Evolutionary conservation across 2,113 vertebrate genomes (phyloP), one percentile per base, ranked within the genome.

Genomic region (Todiramphus chloris): DNA sequence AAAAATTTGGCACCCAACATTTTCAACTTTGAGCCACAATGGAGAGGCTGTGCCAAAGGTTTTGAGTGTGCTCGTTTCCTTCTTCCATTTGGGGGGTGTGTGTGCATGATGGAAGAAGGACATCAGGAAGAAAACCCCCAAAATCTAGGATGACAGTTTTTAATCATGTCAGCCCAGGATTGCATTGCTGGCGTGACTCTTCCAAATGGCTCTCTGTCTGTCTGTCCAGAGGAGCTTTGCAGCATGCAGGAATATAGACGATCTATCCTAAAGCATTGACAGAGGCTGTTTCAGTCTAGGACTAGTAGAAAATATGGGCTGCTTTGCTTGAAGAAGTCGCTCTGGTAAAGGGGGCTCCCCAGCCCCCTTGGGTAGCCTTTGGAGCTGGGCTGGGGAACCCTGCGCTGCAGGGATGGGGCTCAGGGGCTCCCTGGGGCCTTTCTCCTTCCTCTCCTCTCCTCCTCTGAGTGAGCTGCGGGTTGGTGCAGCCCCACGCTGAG

Each of bases 1-100:
- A 96, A 97, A 97, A 94, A 94, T 72, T 93, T 96, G 96, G 91
- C 95, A 96, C 94, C 89, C 83, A 83, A 96, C 11, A 17, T 91
- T 92, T 89, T 90, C 50, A 76, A 44, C 87, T 90, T 93, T 0
- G 10, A 95, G 94, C 87, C 95, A 96, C 90, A 50, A 58, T 0
- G 12, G 56, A 88, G 72, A 68, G 70, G 37, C 73, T n/a, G 67
- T 84, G 97, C 96, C 94, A 95, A 93, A 92, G 89, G 35, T 60
- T 60, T 94, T 30, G 68, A n/a, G 70, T 37, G 20, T n/a, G 60
- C 70, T 87, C 31, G 2, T 70, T 90, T 91, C 79, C 67, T 64
- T 91, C 67, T 84, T 78, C 72, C 51, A 5, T 16, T 89, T 48
- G 10, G 59, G 46, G 89, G 86, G 78, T 13, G 53, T 75, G 82